Percentiles rank a stretch among this genome's conserved stretches.
Conservation (phyloP, 1,140 invertebrate genomes). For the Diuraphis noxia region DNA sequence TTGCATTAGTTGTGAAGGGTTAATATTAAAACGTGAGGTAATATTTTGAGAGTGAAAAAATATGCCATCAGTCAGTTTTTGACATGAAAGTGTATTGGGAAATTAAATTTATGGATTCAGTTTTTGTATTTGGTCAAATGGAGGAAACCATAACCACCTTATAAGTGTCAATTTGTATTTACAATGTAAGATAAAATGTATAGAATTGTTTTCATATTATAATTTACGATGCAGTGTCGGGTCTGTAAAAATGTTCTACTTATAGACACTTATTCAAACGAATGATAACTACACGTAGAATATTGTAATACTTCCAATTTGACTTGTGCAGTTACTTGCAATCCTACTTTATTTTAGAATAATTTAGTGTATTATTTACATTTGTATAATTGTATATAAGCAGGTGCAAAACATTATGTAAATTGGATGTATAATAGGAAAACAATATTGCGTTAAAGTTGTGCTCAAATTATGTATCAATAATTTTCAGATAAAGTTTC, state of each 20-base stretch:
- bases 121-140: not conserved
- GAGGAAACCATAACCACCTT: not conserved
- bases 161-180: not conserved
- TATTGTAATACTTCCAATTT: not conserved
- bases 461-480: no score
- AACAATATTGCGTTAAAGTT: not conserved
- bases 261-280: not conserved
- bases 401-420: not conserved
- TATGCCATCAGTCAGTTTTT: not conserved
- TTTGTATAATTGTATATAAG: no score
- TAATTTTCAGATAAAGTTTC: not conserved
- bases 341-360: not conserved
- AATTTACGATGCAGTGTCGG: not conserved
- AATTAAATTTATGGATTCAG: not conserved
- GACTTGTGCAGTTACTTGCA: not conserved
- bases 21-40: no score
- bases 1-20: not conserved
- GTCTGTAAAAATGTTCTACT: no score
- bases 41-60: no score
- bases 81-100: not conserved
- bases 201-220: no score
- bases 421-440: not conserved
- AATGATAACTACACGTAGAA: not conserved
- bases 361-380: not conserved
- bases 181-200: not conserved